Evolutionary conservation across 2,888 invertebrate genomes (phyloP).

Genomic region (Drosophila diplacantha): DNA sequence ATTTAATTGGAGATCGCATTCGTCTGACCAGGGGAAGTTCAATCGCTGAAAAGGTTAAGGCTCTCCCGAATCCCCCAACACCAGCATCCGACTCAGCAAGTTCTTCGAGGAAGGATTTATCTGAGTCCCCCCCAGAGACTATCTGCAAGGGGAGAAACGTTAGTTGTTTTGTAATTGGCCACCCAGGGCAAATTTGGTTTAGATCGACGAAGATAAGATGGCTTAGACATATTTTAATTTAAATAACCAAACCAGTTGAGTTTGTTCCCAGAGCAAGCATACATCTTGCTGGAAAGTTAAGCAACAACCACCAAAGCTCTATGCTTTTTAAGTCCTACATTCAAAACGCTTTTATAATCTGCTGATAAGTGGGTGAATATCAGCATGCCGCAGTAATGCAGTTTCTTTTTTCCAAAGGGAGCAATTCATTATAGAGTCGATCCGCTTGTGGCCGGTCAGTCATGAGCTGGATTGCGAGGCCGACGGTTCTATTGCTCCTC

Average conservation of each 20-base stretch:
- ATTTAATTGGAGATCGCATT: too few species aligned
- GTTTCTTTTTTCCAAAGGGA: not conserved
- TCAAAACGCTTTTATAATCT: not conserved
- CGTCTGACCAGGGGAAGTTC: too few species aligned
- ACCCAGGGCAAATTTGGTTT: not conserved
- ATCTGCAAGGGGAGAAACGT: not conserved
- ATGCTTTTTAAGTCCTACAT: too few species aligned
- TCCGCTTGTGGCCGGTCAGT: not conserved
- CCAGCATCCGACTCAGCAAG: too few species aligned
- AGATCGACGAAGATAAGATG: not conserved
- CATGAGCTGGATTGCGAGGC: slow-evolving; percentile 5
- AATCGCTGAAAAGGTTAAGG: too few species aligned
- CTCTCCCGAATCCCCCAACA: too few species aligned
- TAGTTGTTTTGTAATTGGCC: not conserved
- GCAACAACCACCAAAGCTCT: too few species aligned
- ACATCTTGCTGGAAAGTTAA: not conserved
- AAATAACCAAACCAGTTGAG: not conserved
- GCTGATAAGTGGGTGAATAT: not conserved
- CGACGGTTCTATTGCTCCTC: not conserved
- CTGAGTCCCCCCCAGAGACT: not conserved
- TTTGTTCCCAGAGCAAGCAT: not conserved
- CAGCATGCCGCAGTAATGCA: not conserved
- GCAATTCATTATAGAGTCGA: not conserved
- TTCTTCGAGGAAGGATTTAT: too few species aligned
- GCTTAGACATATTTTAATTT: not conserved